A percentile compares a stretch with the other conserved stretches of the same genome.
Conservation (phyloP, 2,797 vertebrate genomes). For the Anguilla obscura region DNA sequence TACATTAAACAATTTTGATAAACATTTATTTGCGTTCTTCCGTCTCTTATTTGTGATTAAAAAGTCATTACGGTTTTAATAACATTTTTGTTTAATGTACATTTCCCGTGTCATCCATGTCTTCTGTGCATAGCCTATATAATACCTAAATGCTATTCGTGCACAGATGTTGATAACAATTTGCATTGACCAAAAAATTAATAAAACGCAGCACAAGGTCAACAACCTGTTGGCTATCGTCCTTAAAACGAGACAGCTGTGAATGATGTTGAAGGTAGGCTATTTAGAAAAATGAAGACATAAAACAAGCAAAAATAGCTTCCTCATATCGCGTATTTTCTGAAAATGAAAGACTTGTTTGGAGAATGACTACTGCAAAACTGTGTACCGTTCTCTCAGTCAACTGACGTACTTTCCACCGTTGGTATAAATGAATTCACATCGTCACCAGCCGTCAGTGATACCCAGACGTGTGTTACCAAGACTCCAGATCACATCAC, state of each 20-base stretch:
- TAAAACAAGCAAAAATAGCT: not conserved
- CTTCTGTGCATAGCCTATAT: not conserved
- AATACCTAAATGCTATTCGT: not conserved
- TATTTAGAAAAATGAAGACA: constrained; percentile 61
- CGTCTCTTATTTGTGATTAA: not conserved
- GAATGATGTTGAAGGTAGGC: not conserved
- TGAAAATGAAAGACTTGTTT: not conserved
- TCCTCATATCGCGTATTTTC: not conserved
- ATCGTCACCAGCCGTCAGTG: constrained; percentile 71
- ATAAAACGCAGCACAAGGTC: not conserved
- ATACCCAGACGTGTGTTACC: constrained; percentile 66
- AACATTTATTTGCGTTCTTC: not conserved
- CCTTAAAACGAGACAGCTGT: not conserved
- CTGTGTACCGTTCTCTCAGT: constrained; percentile 65
- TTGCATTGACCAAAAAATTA: not conserved
- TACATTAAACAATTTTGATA: not conserved
- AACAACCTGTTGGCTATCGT: not conserved
- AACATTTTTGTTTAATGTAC: not conserved
- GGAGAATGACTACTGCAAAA: constrained; percentile 38
- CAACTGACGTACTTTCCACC: constrained; percentile 73
- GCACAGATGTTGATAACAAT: not conserved
- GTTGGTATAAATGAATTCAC: constrained; percentile 76
- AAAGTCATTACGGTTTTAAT: not conserved
- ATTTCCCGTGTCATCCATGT: not conserved
- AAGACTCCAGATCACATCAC: constrained; percentile 52